phyloP scores from a whole-genome alignment of 1,140 invertebrate species.

The Glossosoma conforme region DNA sequence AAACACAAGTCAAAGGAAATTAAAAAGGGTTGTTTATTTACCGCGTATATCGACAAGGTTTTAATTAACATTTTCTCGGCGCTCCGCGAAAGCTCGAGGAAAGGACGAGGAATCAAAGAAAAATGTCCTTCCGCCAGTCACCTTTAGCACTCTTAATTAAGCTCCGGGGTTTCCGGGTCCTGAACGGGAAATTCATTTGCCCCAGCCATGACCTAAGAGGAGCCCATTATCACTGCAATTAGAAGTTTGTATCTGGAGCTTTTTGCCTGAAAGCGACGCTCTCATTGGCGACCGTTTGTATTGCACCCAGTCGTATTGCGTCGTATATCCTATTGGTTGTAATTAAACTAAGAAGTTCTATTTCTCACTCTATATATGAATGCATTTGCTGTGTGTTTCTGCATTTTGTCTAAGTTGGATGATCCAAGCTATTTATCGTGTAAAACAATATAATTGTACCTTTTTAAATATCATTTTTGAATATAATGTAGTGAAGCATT shows the following conservation, averaged over 20 bases:
- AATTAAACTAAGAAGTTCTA: too few species aligned
- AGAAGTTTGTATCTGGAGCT: slow-evolving; percentile 16
- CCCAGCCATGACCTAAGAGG: neutral
- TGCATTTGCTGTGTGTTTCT: too few species aligned
- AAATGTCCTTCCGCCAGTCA: slow-evolving; percentile 3
- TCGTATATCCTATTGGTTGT: too few species aligned
- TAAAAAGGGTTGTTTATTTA: neutral
- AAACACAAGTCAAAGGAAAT: neutral
- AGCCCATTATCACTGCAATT: slow-evolving; percentile 20
- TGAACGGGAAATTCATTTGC: neutral
- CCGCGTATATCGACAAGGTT: neutral
- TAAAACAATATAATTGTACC: too few species aligned
- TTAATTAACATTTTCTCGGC: neutral
- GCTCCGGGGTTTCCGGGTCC: neutral
- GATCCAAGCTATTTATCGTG: too few species aligned
- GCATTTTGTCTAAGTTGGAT: too few species aligned
- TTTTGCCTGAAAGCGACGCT: slow-evolving; percentile 6
- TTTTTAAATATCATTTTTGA: too few species aligned
- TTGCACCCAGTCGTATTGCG: too few species aligned
- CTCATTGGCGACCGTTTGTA: neutral
- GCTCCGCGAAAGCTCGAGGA: neutral
- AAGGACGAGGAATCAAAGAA: slow-evolving; percentile 1
- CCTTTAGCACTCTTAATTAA: neutral
- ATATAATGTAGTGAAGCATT: too few species aligned
- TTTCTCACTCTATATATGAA: too few species aligned